Percentiles rank a stretch among this genome's conserved stretches.
These are phyloP conservation scores for Thaumetopoea pityocampa DNA, from an alignment of 1,140 invertebrate genomes.

Conservation along the genomic window DNA sequence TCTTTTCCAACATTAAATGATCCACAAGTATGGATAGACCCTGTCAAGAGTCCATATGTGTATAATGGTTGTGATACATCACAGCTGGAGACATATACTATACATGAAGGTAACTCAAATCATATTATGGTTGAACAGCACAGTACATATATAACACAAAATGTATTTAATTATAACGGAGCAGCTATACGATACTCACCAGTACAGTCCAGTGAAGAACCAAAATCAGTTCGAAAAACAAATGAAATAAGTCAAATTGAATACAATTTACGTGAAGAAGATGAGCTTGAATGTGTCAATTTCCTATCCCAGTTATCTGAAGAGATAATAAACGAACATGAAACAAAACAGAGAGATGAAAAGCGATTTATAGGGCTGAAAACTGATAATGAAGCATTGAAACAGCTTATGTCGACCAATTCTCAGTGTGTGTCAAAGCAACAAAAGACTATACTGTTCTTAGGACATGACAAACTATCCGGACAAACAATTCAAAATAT, in stretches of 20 bases:
- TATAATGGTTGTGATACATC: constrained; percentile 44
- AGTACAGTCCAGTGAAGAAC: constrained; percentile 15
- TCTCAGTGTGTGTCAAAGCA: constrained; percentile 48
- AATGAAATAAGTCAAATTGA: no score
- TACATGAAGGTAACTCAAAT: constrained; percentile 2
- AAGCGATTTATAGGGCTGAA: constrained; percentile 32
- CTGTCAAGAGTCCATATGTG: constrained; percentile 46
- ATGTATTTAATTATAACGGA: constrained; percentile 52
- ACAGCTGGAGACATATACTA: constrained; percentile 10
- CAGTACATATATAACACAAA: constrained; percentile 56
- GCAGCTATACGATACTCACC: constrained; percentile 31
- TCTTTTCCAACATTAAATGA: constrained; percentile 35
- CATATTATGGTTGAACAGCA: constrained; percentile 51
- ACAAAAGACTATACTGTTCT: constrained; percentile 54
- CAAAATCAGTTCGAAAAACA: constrained; percentile 2
- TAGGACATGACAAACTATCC: constrained; percentile 43
- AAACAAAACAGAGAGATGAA: constrained; percentile 34
- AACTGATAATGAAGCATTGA: constrained; percentile 51
- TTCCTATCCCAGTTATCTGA: constrained; percentile 44
- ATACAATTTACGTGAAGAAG: constrained; percentile 37
- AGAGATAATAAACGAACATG: constrained; percentile 49
- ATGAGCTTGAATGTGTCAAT: constrained; percentile 48
- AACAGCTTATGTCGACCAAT: constrained; percentile 60
- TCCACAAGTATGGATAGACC: constrained; percentile 60
- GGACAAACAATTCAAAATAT: constrained; percentile 64